Evolutionary conservation across 2,888 invertebrate genomes (phyloP).

Genomic region (Allacma fusca): DNA sequence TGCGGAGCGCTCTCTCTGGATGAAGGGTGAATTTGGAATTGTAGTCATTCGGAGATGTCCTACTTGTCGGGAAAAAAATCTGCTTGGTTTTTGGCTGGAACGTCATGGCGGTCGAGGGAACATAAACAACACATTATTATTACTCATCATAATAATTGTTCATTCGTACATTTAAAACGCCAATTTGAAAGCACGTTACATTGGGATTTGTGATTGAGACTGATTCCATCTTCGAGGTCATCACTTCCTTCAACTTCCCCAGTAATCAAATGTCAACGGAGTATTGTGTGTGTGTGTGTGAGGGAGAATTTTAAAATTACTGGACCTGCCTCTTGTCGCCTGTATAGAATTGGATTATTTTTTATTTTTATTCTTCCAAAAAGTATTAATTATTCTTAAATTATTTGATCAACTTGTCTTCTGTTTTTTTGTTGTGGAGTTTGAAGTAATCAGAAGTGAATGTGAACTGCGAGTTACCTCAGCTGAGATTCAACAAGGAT

Average conservation of each 20-base stretch:
- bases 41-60: constrained; percentile 1
- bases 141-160: not conserved
- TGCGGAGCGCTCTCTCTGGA: constrained; percentile 21
- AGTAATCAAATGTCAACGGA: no score
- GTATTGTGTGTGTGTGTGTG: not conserved
- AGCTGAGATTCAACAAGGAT: no score
- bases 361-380: no score
- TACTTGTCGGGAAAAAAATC: constrained; percentile 21
- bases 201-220: no score
- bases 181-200: not conserved
- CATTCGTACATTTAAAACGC: constrained; percentile 1
- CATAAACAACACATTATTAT: constrained; percentile 40
- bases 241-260: no score
- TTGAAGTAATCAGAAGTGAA: not conserved
- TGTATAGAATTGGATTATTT: no score
- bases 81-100: constrained; percentile 40
- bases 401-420: no score
- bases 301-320: not conserved
- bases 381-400: no score
- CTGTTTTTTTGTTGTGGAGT: not conserved
- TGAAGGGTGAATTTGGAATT: not conserved
- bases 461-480: not conserved
- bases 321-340: no score
- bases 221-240: no score
- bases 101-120: constrained; percentile 48